Base-by-base conservation (phyloP, 2,888 invertebrate species). In the Enchytraeus crypticus region DNA sequence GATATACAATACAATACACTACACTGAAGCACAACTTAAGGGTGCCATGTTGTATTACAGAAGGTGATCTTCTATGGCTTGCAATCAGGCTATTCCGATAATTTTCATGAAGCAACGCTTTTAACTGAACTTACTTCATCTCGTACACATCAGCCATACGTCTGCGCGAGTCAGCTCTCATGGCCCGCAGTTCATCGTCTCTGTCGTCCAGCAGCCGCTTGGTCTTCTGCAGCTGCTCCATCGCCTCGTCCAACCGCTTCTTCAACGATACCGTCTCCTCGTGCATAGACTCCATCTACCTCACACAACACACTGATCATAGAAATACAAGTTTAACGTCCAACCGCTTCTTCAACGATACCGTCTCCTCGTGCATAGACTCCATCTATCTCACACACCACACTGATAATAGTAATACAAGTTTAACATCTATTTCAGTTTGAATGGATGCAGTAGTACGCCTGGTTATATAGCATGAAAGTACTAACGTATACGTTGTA, bases 131-230 rank as follows among this genome's bases (percentile, higher is more conserved):
- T 82, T 80, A 91, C 90, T 90, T 88, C 83, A 88, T 85, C 74
- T 86, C 86, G 68, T 86, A 85, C 61, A 89, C 82, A 76, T 89
- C 88, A 73, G 86, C 85, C 67, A 90, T 80, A 73, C 89, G 86
- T 58, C 82, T 82, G 67, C 84, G 84, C 68, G 87, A 82, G 76
- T 97, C 96, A 82, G 90, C 86, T 79, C 95, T 89, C 82, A 96
- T 88, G 84, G 92, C 91, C 84, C 97, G 96, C 85, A 97, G 80
- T 67, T 84, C 82, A 30, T 79, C 80, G 72, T 89, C 88, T 55
- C 86, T 80, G 59, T 82, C 84, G 65, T 85, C 83, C 73, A 88
- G 81, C 64, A 84, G 83, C 63, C 83, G 82, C 60, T 87, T 80
- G 62, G 87, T 82, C 1, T 85, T 83, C 38, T 84, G 81, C 72